These are phyloP conservation scores for Heterotilapia buettikoferi DNA, from an alignment of 2,113 vertebrate genomes.

Conservation along the genomic window DNA sequence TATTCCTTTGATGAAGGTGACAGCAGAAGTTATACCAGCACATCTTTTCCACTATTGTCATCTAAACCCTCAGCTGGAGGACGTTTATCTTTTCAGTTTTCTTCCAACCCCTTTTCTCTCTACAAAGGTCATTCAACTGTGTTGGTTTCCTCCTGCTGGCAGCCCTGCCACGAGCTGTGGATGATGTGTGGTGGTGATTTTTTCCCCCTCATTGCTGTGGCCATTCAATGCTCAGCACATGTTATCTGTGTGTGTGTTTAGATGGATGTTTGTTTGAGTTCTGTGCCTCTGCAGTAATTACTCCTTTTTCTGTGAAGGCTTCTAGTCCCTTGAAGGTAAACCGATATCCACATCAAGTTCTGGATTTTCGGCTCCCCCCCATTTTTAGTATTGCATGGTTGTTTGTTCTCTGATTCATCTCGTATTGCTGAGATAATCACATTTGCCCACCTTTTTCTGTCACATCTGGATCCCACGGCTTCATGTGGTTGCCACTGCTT, in stretches of 20 bases:
- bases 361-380: background rate
- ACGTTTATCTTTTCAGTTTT: background rate
- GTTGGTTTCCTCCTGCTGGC: background rate
- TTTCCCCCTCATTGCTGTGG: background rate
- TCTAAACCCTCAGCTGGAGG: background rate
- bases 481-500: conserved; percentile 17
- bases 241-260: background rate
- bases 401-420: background rate
- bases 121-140: background rate
- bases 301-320: background rate
- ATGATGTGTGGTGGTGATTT: background rate
- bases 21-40: background rate
- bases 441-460: background rate
- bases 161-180: background rate
- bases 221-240: background rate
- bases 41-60: background rate
- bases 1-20: background rate
- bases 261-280: background rate
- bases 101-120: background rate
- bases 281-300: background rate
- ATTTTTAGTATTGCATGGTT: background rate
- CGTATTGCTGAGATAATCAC: background rate
- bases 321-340: background rate
- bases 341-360: background rate
- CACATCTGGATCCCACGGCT: conserved; percentile 16